Evolutionary conservation across 2,888 invertebrate genomes (phyloP), one percentile per base, ranked within the genome.

Genomic region (Allygus modestus): DNA sequence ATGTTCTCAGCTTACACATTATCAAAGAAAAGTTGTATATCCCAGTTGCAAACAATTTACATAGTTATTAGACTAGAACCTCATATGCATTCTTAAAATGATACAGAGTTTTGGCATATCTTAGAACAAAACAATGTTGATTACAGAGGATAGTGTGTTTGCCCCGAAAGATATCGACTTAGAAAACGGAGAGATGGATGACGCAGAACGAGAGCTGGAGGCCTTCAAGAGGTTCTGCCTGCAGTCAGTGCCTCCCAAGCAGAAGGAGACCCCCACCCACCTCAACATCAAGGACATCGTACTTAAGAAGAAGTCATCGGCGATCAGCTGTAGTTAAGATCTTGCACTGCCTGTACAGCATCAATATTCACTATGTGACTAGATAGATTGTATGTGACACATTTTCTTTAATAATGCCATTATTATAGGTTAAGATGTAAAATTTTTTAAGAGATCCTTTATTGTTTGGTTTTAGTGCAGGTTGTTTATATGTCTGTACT

Each of bases 211-310:
- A 0, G 97, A 97, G 89, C 92, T 97, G 87, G 97, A 97, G 89
- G 95, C 96, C 0, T 96, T 97, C 91, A 97, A 97, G 90, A 93
- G 96, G 26, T 97, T 96, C 91, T 96, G 96, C 88, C 94, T 95
- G 89, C 96, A 96, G 90, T 96, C 96, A 86, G 94, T 96, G 86
- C 95, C 96, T 81, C 94, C 95, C 0, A 94, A 94, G 86, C 93
- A 94, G 88, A 95, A 96, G 89, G 95, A 95, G 86, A 95, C 95
- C 90, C 95, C 95, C 90, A 94, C 95, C 88, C 94, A 95, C 90
- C 92, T 96, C 88, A 96, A 96, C 91, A 92, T 96, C 88, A 95
- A 96, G 90, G 96, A 96, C 89, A 94, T 95, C 89, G 92, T 95
- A 87, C 91, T 94, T 86, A 94, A 93, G 90, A 94, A 94, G 90